Percentiles rank a stretch among this genome's conserved stretches.
Conservation (phyloP, 1,140 invertebrate genomes). For the Apis dorsata region DNA sequence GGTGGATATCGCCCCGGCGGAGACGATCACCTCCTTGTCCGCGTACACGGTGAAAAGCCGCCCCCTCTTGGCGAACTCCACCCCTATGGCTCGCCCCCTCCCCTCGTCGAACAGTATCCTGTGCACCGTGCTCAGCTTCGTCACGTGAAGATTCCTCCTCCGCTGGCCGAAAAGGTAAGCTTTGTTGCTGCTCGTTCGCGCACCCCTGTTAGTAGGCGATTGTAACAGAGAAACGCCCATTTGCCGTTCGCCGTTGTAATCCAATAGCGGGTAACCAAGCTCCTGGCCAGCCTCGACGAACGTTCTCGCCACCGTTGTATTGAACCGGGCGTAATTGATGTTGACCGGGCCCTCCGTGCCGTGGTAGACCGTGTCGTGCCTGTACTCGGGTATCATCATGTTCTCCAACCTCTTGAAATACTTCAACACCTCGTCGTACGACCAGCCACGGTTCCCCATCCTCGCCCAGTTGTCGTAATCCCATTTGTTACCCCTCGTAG, state of each 20-base stretch:
- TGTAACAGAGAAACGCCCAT: conserved; percentile 85
- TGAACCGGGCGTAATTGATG: conserved; percentile 81
- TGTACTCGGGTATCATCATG: conserved; percentile 81
- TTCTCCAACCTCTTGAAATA: conserved; percentile 92
- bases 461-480: conserved; percentile 91
- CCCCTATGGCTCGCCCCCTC: conserved; percentile 82
- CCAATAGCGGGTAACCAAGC: conserved; percentile 84
- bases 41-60: conserved; percentile 82
- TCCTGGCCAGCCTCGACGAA: conserved; percentile 86
- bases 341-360: conserved; percentile 83
- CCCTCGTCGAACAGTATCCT: conserved; percentile 86
- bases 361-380: conserved; percentile 81
- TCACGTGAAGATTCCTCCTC: conserved; percentile 84
- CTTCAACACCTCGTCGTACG: conserved; percentile 88
- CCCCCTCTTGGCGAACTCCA: conserved; percentile 82
- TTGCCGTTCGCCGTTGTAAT: conserved; percentile 86
- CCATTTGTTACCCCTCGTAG: conserved; percentile 87
- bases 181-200: conserved; percentile 86
- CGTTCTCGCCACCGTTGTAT: conserved; percentile 83
- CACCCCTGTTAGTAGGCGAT: conserved; percentile 85
- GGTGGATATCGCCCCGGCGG: conserved; percentile 87
- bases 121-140: conserved; percentile 83
- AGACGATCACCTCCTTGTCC: conserved; percentile 88
- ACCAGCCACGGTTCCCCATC: conserved; percentile 90
- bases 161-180: conserved; percentile 86